These are phyloP conservation scores for Callosobruchus maculatus DNA, from an alignment of 2,888 invertebrate species.

Conservation along the genomic window DNA sequence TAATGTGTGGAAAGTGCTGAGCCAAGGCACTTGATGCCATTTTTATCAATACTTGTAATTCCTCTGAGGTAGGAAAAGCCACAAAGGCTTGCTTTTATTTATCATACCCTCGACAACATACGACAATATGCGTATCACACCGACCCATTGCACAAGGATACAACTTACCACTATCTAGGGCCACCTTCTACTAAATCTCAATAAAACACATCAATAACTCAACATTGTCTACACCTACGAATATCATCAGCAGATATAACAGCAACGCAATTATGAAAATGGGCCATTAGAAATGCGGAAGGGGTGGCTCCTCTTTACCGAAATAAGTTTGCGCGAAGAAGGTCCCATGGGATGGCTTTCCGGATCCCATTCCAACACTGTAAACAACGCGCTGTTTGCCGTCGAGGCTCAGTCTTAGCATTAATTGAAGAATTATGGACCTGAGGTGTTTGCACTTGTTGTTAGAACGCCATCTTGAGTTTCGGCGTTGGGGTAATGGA, in stretches of 20 bases:
- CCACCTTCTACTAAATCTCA: neutral
- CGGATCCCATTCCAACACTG: neutral
- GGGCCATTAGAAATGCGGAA: neutral
- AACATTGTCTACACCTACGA: neutral
- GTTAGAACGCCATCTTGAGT: neutral
- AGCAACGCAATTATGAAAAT: neutral
- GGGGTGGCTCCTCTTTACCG: neutral
- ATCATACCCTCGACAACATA: no score
- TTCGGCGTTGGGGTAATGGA: neutral
- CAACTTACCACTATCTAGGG: neutral
- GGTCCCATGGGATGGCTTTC: neutral
- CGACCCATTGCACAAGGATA: no score
- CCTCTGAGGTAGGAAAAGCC: no score
- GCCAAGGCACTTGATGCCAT: no score
- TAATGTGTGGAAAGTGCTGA: no score
- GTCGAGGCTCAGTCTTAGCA: neutral
- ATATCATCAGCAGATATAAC: neutral
- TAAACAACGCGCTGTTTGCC: neutral
- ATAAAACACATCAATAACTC: neutral
- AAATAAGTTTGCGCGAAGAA: neutral
- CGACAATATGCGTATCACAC: no score
- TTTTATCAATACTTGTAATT: no score
- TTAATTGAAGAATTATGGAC: neutral
- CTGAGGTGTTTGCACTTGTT: neutral
- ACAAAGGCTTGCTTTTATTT: no score